These are phyloP conservation scores for Ferdinandea cuprea DNA, from an alignment of 2,888 invertebrate genomes.

Conservation along the genomic window DNA sequence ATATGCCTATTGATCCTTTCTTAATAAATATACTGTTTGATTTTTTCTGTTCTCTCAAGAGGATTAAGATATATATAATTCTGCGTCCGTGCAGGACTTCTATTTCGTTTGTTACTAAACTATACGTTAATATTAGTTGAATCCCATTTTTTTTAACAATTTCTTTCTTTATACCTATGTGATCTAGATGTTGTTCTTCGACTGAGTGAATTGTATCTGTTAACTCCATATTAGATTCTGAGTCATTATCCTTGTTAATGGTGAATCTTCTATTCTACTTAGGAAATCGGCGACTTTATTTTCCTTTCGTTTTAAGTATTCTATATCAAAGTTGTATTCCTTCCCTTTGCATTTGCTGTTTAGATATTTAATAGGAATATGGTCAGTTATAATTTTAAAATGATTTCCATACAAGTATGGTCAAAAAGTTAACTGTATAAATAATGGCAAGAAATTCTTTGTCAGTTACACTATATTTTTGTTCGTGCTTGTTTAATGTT, in stretches of 20 bases:
- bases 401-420: constrained; percentile 60
- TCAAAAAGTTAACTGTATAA: constrained; percentile 51
- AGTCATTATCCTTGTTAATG: too few relatives aligned
- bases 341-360: constrained; percentile 62
- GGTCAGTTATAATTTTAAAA: constrained; percentile 61
- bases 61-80: constrained; percentile 51
- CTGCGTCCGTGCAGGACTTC: constrained; percentile 34
- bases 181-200: constrained; percentile 6
- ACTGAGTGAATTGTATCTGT: constrained; percentile 25
- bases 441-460: too few relatives aligned
- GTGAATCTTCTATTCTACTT: constrained; percentile 46
- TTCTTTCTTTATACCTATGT: too few relatives aligned
- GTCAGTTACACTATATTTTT: constrained; percentile 58
- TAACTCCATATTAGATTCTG: constrained; percentile 15
- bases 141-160: constrained; percentile 65
- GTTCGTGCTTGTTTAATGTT: too few relatives aligned
- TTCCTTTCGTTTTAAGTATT: constrained; percentile 60
- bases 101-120: constrained; percentile 34
- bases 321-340: constrained; percentile 61
- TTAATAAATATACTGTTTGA: constrained; percentile 24
- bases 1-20: constrained; percentile 51
- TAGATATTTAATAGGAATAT: constrained; percentile 64
- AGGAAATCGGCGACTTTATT: constrained; percentile 68
- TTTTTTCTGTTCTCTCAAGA: too few relatives aligned
- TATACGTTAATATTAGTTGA: too few relatives aligned